These are phyloP conservation scores for Polypterus senegalus DNA, from an alignment of 2,113 vertebrate genomes.

Conservation along the genomic window DNA sequence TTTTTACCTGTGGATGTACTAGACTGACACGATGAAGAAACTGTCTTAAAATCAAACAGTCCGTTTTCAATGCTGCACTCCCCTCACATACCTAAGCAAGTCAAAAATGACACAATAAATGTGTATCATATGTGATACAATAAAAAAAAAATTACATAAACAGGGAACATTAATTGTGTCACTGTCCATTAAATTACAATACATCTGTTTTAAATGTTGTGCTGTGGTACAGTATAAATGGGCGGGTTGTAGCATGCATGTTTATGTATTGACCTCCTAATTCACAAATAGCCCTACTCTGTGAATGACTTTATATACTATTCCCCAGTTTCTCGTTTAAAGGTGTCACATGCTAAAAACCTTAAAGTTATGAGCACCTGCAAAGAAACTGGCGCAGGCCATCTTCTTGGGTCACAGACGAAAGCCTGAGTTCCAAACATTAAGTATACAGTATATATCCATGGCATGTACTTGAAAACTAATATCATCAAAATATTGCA, in stretches of 20 bases:
- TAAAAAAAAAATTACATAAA: too few relatives aligned
- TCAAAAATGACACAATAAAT: constrained; percentile 14
- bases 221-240: constrained; percentile 11
- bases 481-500: too few relatives aligned
- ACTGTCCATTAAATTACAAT: constrained; percentile 4
- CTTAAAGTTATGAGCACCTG: too few relatives aligned
- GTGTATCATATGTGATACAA: neutral
- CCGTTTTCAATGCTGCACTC: constrained; percentile 17
- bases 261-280: constrained; percentile 6
- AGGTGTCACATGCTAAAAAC: too few relatives aligned
- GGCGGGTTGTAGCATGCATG: constrained; percentile 7
- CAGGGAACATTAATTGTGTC: too few relatives aligned
- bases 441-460: too few relatives aligned
- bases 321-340: too few relatives aligned
- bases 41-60: constrained; percentile 29
- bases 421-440: too few relatives aligned
- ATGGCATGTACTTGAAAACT: too few relatives aligned
- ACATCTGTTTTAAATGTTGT: constrained; percentile 11
- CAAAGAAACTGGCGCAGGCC: too few relatives aligned
- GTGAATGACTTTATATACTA: too few relatives aligned
- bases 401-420: too few relatives aligned
- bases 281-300: neutral
- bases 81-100: constrained; percentile 29
- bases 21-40: constrained; percentile 33
- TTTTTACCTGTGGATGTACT: constrained; percentile 32